Evolutionary conservation across 37 sponge, comb jelly and placozoan species (phyloP).

Genomic region (Halichondria panicea): DNA sequence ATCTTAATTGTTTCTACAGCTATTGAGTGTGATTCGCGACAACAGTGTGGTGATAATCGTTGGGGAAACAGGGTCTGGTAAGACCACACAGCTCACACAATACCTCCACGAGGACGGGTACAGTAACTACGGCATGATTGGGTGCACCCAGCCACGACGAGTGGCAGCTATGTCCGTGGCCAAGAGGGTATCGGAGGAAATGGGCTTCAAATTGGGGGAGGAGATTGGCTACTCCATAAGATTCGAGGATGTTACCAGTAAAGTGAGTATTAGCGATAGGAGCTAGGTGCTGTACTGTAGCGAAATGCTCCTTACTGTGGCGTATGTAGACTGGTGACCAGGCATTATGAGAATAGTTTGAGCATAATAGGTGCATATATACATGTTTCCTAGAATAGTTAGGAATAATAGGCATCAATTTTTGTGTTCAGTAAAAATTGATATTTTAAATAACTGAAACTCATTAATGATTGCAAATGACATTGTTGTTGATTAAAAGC

Average conservation of each 20-base stretch:
- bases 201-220: constrained; percentile 84
- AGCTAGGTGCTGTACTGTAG: too few species aligned
- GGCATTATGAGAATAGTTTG: too few species aligned
- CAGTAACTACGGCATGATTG: constrained; percentile 90
- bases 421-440: too few species aligned
- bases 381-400: too few species aligned
- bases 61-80: constrained; percentile 99
- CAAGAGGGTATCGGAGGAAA: constrained; percentile 96
- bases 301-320: too few species aligned
- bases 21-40: constrained; percentile 87
- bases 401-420: too few species aligned
- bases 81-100: constrained; percentile 99
- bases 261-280: constrained; percentile 65
- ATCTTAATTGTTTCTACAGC: constrained; percentile 42
- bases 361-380: too few species aligned
- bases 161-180: constrained; percentile 99
- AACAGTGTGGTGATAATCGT: constrained; percentile 97
- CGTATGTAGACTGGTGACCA: too few species aligned
- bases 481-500: too few species aligned
- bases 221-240: constrained; percentile 98
- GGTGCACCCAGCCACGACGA: constrained; percentile 98
- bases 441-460: too few species aligned
- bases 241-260: constrained; percentile 98
- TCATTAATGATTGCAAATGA: too few species aligned
- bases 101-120: constrained; percentile 97